Percentiles rank a stretch among this genome's conserved stretches.
Conservation (phyloP, 2,113 vertebrate species). For the Lophochroa leadbeateri region DNA sequence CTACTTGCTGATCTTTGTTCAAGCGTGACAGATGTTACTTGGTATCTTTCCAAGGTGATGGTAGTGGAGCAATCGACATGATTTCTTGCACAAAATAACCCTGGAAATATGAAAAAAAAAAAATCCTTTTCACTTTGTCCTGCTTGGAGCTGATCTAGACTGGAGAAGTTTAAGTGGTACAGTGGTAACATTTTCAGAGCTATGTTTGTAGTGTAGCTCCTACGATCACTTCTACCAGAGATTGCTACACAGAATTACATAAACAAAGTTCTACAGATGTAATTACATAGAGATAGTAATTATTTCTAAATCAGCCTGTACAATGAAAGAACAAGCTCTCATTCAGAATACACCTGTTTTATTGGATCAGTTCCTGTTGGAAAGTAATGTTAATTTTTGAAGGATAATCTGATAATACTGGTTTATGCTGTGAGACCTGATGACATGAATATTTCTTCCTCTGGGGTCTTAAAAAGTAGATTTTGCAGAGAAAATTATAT, state of each 20-base stretch:
- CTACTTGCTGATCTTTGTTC: background rate
- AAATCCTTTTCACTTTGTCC: background rate
- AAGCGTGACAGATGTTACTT: conserved; percentile 26
- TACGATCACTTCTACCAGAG: background rate
- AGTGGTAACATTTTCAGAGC: background rate
- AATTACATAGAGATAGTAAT: background rate
- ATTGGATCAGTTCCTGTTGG: background rate
- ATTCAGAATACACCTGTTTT: background rate
- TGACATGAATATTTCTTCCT: background rate
- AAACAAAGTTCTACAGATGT: background rate
- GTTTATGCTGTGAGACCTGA: background rate
- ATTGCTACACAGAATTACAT: background rate
- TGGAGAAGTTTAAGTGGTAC: background rate
- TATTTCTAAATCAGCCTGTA: background rate
- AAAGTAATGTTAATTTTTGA: background rate
- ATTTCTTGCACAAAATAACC: background rate
- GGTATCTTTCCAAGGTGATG: background rate
- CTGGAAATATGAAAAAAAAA: background rate
- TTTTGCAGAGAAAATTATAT: background rate
- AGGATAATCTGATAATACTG: background rate
- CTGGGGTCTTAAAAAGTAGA: background rate
- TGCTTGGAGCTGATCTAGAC: background rate
- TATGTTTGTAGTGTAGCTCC: background rate
- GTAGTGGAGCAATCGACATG: background rate
- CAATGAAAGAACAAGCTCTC: background rate